Conservation (phyloP, 2,888 invertebrate species). For the Hypselothyrea guttata region DNA sequence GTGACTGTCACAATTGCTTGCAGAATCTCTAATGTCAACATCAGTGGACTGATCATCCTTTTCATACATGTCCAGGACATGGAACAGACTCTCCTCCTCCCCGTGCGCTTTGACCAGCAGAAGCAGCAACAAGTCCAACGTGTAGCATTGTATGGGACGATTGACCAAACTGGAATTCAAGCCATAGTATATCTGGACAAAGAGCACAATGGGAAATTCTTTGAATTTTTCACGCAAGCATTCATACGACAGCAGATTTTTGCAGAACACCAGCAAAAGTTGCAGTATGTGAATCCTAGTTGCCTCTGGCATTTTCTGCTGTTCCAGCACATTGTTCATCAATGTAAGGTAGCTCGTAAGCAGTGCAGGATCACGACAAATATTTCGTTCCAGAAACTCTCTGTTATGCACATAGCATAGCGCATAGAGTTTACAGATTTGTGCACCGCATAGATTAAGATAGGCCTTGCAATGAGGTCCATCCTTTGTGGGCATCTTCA, state of each 20-base stretch:
- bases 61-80: too few relatives aligned
- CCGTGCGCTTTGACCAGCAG: conserved; percentile 59
- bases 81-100: too few relatives aligned
- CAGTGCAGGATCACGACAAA: conserved; percentile 76
- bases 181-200: conserved; percentile 60
- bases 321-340: conserved; percentile 31
- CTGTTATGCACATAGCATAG: conserved; percentile 66
- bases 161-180: conserved; percentile 28
- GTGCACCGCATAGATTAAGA: conserved; percentile 62
- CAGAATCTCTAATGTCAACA: conserved; percentile 3
- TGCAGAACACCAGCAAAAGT: conserved; percentile 69
- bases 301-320: conserved; percentile 4
- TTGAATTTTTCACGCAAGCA: conserved; percentile 63
- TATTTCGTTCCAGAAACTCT: conserved; percentile 64
- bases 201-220: conserved; percentile 37
- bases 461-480: conserved; percentile 7
- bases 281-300: conserved; percentile 52
- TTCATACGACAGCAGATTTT: conserved; percentile 62
- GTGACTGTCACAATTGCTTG: too few relatives aligned
- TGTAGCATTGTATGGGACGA: conserved; percentile 54
- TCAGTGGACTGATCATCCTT: conserved; percentile 10
- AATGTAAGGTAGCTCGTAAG: conserved; percentile 50
- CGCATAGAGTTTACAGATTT: conserved; percentile 77
- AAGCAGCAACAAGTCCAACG: conserved; percentile 56
- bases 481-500: conserved; percentile 48